Evolutionary conservation across 2,888 invertebrate genomes (phyloP).

Genomic region (Agrochola litura): DNA sequence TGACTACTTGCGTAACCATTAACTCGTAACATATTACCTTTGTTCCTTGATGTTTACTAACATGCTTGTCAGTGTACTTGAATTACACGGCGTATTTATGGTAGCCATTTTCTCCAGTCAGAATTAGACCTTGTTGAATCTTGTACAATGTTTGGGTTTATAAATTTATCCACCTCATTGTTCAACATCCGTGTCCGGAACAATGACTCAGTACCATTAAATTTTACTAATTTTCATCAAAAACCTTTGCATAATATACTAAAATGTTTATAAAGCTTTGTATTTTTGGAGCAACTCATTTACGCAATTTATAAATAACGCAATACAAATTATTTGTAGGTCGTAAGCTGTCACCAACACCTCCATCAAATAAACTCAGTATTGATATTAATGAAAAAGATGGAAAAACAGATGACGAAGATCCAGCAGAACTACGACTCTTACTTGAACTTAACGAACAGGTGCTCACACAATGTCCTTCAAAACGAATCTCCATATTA

Average conservation of each 20-base stretch:
- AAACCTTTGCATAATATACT: constrained; percentile 59
- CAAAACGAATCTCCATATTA: neutral
- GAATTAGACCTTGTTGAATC: constrained; percentile 67
- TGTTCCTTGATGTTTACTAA: constrained; percentile 80
- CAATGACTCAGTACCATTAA: constrained; percentile 61
- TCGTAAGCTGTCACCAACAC: constrained; percentile 93
- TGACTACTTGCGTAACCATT: constrained; percentile 66
- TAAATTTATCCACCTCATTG: constrained; percentile 57
- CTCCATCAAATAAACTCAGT: constrained; percentile 91
- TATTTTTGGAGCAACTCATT: constrained; percentile 27
- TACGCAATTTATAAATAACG: constrained; percentile 31
- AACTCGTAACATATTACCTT: constrained; percentile 61
- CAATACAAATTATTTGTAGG: constrained; percentile 82
- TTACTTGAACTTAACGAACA: constrained; percentile 97
- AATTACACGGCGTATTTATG: constrained; percentile 81
- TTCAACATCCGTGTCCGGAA: constrained; percentile 52
- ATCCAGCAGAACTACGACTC: constrained; percentile 95
- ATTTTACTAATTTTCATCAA: constrained; percentile 66
- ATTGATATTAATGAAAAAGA: constrained; percentile 93
- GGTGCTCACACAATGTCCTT: constrained; percentile 77
- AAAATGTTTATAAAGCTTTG: constrained; percentile 54
- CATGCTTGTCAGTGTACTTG: constrained; percentile 78
- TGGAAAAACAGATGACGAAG: constrained; percentile 94
- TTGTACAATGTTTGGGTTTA: constrained; percentile 71
- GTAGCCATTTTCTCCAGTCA: constrained; percentile 90